phyloP scores from a whole-genome alignment of 2,797 vertebrate genomes.

The Clamator glandarius region DNA sequence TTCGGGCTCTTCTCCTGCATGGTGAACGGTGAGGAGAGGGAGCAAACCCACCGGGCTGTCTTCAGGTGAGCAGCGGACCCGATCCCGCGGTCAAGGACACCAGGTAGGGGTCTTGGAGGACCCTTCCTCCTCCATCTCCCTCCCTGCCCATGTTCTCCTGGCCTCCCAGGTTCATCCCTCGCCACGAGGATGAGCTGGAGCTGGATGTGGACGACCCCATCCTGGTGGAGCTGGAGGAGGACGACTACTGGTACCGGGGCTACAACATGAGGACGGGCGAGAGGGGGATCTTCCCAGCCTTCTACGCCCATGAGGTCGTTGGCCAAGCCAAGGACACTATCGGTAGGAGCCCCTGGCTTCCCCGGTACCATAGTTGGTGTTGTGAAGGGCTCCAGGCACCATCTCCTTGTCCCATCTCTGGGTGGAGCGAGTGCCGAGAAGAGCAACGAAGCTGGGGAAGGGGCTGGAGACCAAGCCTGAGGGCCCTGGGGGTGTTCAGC shows the following conservation, averaged over 20 bases:
- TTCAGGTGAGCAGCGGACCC: slow-evolving; percentile 85
- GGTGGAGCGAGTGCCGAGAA: too few relatives aligned
- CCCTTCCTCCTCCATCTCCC: neutral
- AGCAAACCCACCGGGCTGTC: slow-evolving; percentile 95
- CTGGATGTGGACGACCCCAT: slow-evolving; percentile 95
- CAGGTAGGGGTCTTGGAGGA: neutral
- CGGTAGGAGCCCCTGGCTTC: slow-evolving; percentile 72
- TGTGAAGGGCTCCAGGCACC: accelerated
- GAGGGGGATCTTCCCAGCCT: slow-evolving; percentile 94
- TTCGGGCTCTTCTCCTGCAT: slow-evolving; percentile 96
- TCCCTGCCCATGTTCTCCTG: neutral
- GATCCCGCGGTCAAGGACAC: accelerated
- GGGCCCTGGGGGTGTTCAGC: too few relatives aligned
- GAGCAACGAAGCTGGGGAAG: too few relatives aligned
- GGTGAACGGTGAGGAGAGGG: slow-evolving; percentile 93
- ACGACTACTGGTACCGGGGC: slow-evolving; percentile 97
- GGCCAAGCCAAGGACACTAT: slow-evolving; percentile 86
- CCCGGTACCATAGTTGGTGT: too few relatives aligned
- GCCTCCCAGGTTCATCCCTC: slow-evolving; percentile 90
- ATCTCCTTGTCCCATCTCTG: neutral
- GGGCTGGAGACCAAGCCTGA: too few relatives aligned
- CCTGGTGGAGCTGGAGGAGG: slow-evolving; percentile 94
- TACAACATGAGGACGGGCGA: slow-evolving; percentile 98
- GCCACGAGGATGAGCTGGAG: slow-evolving; percentile 94
- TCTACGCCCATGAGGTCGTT: slow-evolving; percentile 93